Evolutionary conservation across 2,888 invertebrate genomes (phyloP), one percentile per base, ranked within the genome.

Genomic region (Petrophora chlorosata): DNA sequence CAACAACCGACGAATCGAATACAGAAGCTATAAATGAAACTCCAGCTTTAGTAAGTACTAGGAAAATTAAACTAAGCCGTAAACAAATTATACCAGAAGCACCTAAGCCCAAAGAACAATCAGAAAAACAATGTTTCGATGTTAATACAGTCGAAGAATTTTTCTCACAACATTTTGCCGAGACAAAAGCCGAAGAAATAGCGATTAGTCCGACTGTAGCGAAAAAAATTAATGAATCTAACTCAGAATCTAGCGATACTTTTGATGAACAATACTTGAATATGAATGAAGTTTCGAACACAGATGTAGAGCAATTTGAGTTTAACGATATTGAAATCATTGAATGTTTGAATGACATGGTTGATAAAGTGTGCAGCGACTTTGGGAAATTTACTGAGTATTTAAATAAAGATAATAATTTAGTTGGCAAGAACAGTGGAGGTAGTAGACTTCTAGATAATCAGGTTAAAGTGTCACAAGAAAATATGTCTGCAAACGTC

Each of bases 321-420:
- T 56, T 63, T 14, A 53, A 70, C 36, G 67, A 82, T 45, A 43
- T 59, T 7, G 82, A 79, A 35, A 65, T 85, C 9, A 55, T 79
- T 15, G 72, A 82, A 47, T 86, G 84, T 50, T 57, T 86, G 0
- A 83, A 79, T 40, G 65, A 56, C 45, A 72, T 85, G 35, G 56
- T 85, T 2, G 82, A 85, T 64, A 73, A 63, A 56, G 82, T 87
- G 2, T 85, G 85, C 45, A 50, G 56, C 28, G 74, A 80, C 48
- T 63, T 84, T 2, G 68, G 82, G 15, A 79, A 73, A 61, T 75
- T 67, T 54, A 54, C 70, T 1, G 63, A 74, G 34, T 65, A 72
- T 53, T 55, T 79, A 1, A 57, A 61, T 28, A 46, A 63, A 46
- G 48, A 67, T 12, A 39, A 61, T 35, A 36, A 56, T 4, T 36